Conservation (phyloP, 2,888 invertebrate species). For the Desoria tigrina region DNA sequence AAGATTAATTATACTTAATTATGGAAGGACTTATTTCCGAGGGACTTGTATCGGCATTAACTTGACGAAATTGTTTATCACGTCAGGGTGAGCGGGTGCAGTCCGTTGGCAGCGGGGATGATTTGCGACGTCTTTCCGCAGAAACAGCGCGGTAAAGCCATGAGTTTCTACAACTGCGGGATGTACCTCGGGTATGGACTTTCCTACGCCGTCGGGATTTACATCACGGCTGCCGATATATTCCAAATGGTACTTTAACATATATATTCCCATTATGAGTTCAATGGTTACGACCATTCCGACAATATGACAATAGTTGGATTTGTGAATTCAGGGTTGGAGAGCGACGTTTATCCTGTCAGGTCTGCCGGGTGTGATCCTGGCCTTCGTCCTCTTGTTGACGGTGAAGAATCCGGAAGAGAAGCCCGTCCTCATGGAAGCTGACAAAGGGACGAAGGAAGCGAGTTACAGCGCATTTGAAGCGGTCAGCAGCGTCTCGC, state of each 20-base stretch:
- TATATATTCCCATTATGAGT: too few relatives aligned
- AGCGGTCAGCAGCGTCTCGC: slow-evolving; percentile 31
- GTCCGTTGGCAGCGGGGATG: slow-evolving; percentile 81
- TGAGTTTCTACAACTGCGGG: slow-evolving; percentile 94
- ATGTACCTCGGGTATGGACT: slow-evolving; percentile 89
- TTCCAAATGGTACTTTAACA: slow-evolving; percentile 56
- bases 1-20: too few relatives aligned
- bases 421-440: slow-evolving; percentile 57
- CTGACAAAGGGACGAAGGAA: slow-evolving; percentile 28
- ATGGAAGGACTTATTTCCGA: too few relatives aligned
- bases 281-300: too few relatives aligned
- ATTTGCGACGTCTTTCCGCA: slow-evolving; percentile 67
- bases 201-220: slow-evolving; percentile 87
- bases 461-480: slow-evolving; percentile 33
- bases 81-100: slow-evolving; percentile 78
- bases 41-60: too few relatives aligned
- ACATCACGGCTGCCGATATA: slow-evolving; percentile 72
- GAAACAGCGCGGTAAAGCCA: slow-evolving; percentile 77
- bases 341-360: slow-evolving; percentile 78
- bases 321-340: slow-evolving; percentile 67
- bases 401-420: slow-evolving; percentile 76
- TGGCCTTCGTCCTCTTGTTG: slow-evolving; percentile 71
- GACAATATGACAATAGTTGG: background rate
- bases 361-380: slow-evolving; percentile 72
- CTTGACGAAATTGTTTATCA: too few relatives aligned